Base-by-base conservation (phyloP, 2,888 invertebrate genomes). In the Drosophila antonietae region DNA sequence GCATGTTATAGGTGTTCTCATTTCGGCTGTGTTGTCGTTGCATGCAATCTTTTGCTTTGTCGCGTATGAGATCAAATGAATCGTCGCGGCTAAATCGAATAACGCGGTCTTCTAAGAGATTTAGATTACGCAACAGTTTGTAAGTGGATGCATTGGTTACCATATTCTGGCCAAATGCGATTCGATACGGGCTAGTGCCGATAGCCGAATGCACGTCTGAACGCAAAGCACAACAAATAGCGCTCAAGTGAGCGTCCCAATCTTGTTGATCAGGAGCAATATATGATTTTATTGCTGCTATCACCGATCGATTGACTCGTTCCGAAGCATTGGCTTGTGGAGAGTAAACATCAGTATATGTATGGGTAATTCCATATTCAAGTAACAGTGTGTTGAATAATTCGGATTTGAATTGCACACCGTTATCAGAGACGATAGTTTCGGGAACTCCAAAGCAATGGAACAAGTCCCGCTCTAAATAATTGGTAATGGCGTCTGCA, bases 161-260 rank as follows among this genome's bases (percentile, higher is more conserved):
- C 41, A 41, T 41, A 41, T 41, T 41, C 8, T 41, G 41, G n/a
- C 41, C 41, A n/a, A 41, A 41, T 8, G 41, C 41, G 2, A 41
- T 41, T 41, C 41, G n/a, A n/a, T 41, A 41, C 7, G 41, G 41
- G n/a, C n/a, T 41, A n/a, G n/a, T 41, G 8, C 41, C 41, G 15
- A 41, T 41, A 41, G 41, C n/a, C n/a, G 41, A 41, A n/a, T 41
- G 41, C 41, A 41, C 41, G n/a, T 41, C n/a, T n/a, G 41, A 41
- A n/a, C n/a, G 41, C 9, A 41, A n/a, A 41, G n/a, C 41, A 2
- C 41, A 41, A 41, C n/a, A 41, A n/a, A 41, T 41, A 2, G 9
- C 3, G n/a, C 41, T 41, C 6, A 41, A n/a, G 2, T 41, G n/a
- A n/a, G n/a, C 41, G 9, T 41, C 41, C n/a, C 41, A 41, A 41